Conservation (phyloP, 2,888 invertebrate genomes). For the Synanthedon myopaeformis region DNA sequence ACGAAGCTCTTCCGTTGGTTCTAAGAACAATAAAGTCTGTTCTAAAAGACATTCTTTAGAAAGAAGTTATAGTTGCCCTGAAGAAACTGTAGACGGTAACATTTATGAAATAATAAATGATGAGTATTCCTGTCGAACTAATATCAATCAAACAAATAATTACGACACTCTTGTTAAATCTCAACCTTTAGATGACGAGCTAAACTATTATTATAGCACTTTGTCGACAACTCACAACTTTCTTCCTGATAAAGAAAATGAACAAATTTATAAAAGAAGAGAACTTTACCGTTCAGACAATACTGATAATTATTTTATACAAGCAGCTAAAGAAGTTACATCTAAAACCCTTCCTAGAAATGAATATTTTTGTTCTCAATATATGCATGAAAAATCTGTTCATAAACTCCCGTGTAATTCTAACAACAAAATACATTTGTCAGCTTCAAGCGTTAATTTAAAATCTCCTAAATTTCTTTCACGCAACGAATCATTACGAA, state of each 20-base stretch:
- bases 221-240: background rate
- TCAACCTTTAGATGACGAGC: too few relatives aligned
- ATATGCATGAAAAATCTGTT: background rate
- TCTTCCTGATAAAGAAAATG: background rate
- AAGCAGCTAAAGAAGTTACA: background rate
- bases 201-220: too few relatives aligned
- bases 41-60: slow-evolving; percentile 31
- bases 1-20: slow-evolving; percentile 46
- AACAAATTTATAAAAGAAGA: background rate
- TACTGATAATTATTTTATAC: background rate
- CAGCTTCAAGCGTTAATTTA: background rate
- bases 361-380: background rate
- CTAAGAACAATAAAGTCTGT: slow-evolving; percentile 24
- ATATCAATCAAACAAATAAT: slow-evolving; percentile 3
- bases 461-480: background rate
- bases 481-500: too few relatives aligned
- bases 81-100: slow-evolving; percentile 31
- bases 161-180: background rate
- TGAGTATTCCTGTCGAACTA: slow-evolving; percentile 33
- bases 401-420: background rate
- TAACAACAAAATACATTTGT: background rate
- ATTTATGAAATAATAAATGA: slow-evolving; percentile 38
- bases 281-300: background rate
- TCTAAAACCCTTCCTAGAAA: background rate
- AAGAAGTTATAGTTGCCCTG: slow-evolving; percentile 45